Conservation (phyloP, 2,797 vertebrate genomes). For the Leuciscus waleckii region DNA sequence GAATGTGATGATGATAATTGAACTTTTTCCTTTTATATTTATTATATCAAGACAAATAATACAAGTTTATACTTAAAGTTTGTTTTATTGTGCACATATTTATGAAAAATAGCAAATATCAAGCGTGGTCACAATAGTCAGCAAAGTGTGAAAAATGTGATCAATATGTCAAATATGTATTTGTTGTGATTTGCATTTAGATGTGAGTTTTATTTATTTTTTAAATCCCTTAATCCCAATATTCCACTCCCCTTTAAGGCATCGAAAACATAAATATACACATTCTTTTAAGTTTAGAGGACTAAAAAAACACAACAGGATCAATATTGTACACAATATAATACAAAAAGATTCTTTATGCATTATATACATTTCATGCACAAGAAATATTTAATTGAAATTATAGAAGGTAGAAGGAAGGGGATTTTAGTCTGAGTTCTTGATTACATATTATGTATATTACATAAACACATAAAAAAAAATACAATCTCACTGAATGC, state of each 20-base stretch:
- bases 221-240: slow-evolving; percentile 10
- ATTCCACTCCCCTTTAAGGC: slow-evolving; percentile 26
- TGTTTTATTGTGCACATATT: slow-evolving; percentile 22
- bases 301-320: slow-evolving; percentile 32
- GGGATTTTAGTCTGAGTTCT: slow-evolving; percentile 65
- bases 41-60: slow-evolving; percentile 6
- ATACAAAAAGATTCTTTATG: slow-evolving; percentile 68
- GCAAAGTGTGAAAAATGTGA: slow-evolving; percentile 28
- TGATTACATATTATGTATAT: slow-evolving; percentile 53
- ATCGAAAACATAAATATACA: slow-evolving; percentile 32
- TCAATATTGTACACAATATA: slow-evolving; percentile 59
- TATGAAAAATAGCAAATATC: slow-evolving; percentile 18
- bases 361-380: slow-evolving; percentile 72
- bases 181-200: slow-evolving; percentile 4
- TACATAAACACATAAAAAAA: slow-evolving; percentile 54
- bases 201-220: background rate
- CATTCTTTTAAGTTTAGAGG: slow-evolving; percentile 30
- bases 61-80: background rate
- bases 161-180: background rate
- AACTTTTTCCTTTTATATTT: background rate
- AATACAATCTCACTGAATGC: slow-evolving; percentile 38
- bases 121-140: background rate
- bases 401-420: slow-evolving; percentile 68
- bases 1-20: background rate
- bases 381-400: slow-evolving; percentile 66